Percentiles rank a stretch among this genome's conserved stretches.
Evolutionary conservation across 2,888 invertebrate genomes (phyloP).

Genomic region (Barypeithes pellucidus): DNA sequence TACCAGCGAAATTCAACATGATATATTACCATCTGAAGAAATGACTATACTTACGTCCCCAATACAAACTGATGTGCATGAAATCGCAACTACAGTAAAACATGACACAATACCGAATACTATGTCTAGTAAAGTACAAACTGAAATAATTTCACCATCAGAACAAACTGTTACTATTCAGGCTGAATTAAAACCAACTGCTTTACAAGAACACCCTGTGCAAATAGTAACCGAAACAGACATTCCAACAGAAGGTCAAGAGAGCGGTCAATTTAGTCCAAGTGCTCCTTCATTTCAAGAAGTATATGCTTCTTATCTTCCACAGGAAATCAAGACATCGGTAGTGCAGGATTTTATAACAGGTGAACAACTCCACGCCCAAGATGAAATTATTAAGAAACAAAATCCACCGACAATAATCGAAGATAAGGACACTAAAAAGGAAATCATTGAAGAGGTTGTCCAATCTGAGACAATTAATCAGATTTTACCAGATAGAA

Average conservation of each 20-base stretch:
- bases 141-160: not conserved
- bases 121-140: slow-evolving; percentile 2
- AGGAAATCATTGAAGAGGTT: slow-evolving; percentile 6
- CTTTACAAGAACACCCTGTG: not conserved
- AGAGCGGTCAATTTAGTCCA: slow-evolving; percentile 23
- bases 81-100: not conserved
- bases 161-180: not conserved
- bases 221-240: not conserved
- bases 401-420: slow-evolving; percentile 21
- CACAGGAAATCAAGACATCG: slow-evolving; percentile 22
- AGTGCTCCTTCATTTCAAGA: slow-evolving; percentile 49
- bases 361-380: slow-evolving; percentile 24
- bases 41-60: not conserved
- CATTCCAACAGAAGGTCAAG: not conserved
- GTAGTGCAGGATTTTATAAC: slow-evolving; percentile 34
- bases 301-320: slow-evolving; percentile 34
- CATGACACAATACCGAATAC: not conserved
- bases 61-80: not conserved
- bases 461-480: not conserved
- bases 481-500: not conserved
- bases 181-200: not conserved
- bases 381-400: slow-evolving; percentile 9
- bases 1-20: not conserved
- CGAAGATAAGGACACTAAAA: slow-evolving; percentile 49
- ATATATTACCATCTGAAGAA: not conserved